Evolutionary conservation across 2,888 invertebrate species (phyloP).

Genomic region (Eupeodes latifasciatus): DNA sequence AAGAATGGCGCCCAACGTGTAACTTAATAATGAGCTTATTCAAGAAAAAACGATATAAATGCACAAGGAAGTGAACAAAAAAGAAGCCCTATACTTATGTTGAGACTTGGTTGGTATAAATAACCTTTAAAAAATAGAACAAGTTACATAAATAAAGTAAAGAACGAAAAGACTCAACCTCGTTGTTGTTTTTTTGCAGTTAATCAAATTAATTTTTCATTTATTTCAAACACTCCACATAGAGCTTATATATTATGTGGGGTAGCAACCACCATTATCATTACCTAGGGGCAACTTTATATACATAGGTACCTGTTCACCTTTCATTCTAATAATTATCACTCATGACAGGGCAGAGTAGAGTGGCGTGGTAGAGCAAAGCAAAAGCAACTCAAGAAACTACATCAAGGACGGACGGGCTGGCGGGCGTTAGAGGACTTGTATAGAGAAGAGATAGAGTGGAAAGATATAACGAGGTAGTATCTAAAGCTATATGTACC

Average conservation of each 20-base stretch:
- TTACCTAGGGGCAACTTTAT: background rate
- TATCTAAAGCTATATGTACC: no score
- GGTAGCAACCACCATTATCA: background rate
- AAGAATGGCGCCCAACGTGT: slow-evolving; percentile 50
- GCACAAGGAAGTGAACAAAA: slow-evolving; percentile 3
- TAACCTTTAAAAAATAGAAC: slow-evolving; percentile 16
- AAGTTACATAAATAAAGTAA: no score
- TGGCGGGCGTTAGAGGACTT: no score
- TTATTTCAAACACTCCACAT: slow-evolving; percentile 39
- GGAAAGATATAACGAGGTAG: background rate
- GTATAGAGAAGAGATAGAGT: background rate
- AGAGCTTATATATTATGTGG: background rate
- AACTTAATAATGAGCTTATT: slow-evolving; percentile 61
- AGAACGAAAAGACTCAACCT: background rate
- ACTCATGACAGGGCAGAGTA: background rate
- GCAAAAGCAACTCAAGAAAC: background rate
- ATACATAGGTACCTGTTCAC: background rate
- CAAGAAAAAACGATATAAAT: background rate
- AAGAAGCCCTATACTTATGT: slow-evolving; percentile 38
- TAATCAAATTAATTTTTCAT: slow-evolving; percentile 72
- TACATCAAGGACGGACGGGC: background rate
- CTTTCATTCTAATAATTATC: slow-evolving; percentile 33
- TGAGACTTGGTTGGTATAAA: background rate
- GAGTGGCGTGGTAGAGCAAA: background rate
- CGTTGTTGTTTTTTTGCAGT: slow-evolving; percentile 15